These are phyloP conservation scores for Anodontia alba DNA, from an alignment of 2,888 invertebrate species.

Conservation along the genomic window DNA sequence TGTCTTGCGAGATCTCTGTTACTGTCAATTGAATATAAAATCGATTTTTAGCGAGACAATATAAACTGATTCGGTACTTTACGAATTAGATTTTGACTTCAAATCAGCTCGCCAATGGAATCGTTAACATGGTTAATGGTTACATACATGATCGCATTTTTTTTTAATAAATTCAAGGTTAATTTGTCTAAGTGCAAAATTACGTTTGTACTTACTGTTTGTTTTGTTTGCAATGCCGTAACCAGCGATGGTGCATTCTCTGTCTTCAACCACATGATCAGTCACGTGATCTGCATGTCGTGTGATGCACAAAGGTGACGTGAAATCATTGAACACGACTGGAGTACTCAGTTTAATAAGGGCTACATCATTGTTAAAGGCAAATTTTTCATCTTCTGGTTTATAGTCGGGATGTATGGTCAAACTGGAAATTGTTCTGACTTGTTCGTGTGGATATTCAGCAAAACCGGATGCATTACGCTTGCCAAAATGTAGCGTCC, in stretches of 20 bases:
- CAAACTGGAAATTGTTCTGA: conserved; percentile 24
- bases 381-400: background rate
- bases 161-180: too few relatives aligned
- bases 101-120: too few relatives aligned
- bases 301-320: conserved; percentile 55
- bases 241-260: conserved; percentile 55
- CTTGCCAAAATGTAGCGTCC: conserved; percentile 37
- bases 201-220: conserved; percentile 14
- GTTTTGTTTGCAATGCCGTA: conserved; percentile 48
- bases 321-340: conserved; percentile 47
- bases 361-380: conserved; percentile 59
- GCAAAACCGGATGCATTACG: conserved; percentile 7
- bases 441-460: conserved; percentile 34
- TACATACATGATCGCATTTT: too few relatives aligned
- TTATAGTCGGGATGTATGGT: conserved; percentile 29
- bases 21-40: too few relatives aligned
- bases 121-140: too few relatives aligned
- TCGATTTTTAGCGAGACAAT: too few relatives aligned
- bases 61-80: too few relatives aligned
- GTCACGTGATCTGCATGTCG: conserved; percentile 26
- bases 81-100: too few relatives aligned
- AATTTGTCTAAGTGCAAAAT: too few relatives aligned
- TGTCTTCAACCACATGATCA: conserved; percentile 14
- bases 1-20: too few relatives aligned
- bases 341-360: conserved; percentile 56